phyloP scores from a whole-genome alignment of 2,888 invertebrate genomes.

The Cerceris ruficornis region DNA sequence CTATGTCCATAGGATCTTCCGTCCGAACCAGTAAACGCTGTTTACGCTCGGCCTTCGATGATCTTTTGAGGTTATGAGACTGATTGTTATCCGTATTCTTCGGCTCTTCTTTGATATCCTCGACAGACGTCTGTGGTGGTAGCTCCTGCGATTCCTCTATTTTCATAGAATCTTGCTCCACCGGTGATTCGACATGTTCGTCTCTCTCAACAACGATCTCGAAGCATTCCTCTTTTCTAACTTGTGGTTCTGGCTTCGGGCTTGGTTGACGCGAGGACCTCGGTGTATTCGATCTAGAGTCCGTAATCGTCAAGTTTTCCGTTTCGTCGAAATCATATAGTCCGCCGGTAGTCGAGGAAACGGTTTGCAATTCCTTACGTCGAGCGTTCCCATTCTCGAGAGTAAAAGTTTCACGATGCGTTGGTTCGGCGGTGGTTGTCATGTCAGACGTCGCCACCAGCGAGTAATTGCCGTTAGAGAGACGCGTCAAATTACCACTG shows the following conservation, averaged over 20 bases:
- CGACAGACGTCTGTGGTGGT: constrained; percentile 29
- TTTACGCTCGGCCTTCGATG: constrained; percentile 77
- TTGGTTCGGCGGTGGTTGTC: constrained; percentile 63
- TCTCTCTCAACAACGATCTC: constrained; percentile 69
- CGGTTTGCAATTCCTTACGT: constrained; percentile 54
- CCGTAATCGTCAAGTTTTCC: constrained; percentile 71
- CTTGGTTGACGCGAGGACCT: constrained; percentile 75
- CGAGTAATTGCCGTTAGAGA: constrained; percentile 87
- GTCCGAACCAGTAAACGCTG: constrained; percentile 77
- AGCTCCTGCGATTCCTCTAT: constrained; percentile 40
- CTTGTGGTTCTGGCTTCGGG: constrained; percentile 65
- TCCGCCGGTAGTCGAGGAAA: constrained; percentile 53
- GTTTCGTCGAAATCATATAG: constrained; percentile 73
- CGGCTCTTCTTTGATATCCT: constrained; percentile 54
- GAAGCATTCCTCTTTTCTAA: constrained; percentile 72
- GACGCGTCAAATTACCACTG: constrained; percentile 86
- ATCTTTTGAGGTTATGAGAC: constrained; percentile 72
- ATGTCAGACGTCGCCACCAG: constrained; percentile 84
- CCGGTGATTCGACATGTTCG: constrained; percentile 43
- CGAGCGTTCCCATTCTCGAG: constrained; percentile 61
- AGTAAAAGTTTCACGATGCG: constrained; percentile 56
- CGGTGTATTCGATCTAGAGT: constrained; percentile 74
- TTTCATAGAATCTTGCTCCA: constrained; percentile 49
- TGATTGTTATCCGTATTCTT: constrained; percentile 53
- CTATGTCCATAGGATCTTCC: constrained; percentile 77